Base-by-base conservation (phyloP, 2,888 invertebrate species). In the Machimus rusticus region DNA sequence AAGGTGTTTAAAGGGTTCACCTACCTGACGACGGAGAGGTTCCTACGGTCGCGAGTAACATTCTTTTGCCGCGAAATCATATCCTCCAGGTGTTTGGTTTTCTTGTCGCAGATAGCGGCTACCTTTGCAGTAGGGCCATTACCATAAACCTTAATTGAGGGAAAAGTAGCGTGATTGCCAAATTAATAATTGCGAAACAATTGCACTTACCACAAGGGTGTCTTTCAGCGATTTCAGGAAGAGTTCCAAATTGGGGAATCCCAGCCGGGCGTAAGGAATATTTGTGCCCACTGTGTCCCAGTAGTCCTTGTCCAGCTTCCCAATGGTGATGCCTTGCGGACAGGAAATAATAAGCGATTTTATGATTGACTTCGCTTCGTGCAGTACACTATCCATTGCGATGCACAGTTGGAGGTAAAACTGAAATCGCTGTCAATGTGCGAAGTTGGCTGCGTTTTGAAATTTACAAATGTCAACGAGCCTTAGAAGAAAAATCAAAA, bases 41-140 rank as follows among this genome's bases (percentile, higher is more conserved):
- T 43, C 43, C 46, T 87, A 37, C 81, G 51, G 12, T 19, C 28
- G 16, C 85, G 77, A 2, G 89, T 79, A 1, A 87, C 57, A 46
- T 79, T 87, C 43, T 89, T 89, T 77, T 89, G 89, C 9, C 81
- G 84, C 14, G 87, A 74, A 9, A 89, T 81, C 86, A 89, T 88
- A 34, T 89, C 88, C 16, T 88, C 57, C 31, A 88, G 87, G 74
- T 90, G 90, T 19, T 89, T 74, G 5, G 89, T 89, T 88, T 91
- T 91, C 23, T 90, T 78, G 14, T 86, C 85, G 14, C 46, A 23
- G n/a, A 88, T 82, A 1, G 87, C 87, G 6, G 55, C 43, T 12
- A 88, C 86, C 8, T 23, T 84, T 1, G 88, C 88, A 74, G 78
- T 57, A 14, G 51, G 28, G 9, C 88, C 88, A 34, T 31, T 39